These are phyloP conservation scores for Arnoldichthys spilopterus DNA, from an alignment of 2,797 vertebrate genomes.

Conservation along the genomic window DNA sequence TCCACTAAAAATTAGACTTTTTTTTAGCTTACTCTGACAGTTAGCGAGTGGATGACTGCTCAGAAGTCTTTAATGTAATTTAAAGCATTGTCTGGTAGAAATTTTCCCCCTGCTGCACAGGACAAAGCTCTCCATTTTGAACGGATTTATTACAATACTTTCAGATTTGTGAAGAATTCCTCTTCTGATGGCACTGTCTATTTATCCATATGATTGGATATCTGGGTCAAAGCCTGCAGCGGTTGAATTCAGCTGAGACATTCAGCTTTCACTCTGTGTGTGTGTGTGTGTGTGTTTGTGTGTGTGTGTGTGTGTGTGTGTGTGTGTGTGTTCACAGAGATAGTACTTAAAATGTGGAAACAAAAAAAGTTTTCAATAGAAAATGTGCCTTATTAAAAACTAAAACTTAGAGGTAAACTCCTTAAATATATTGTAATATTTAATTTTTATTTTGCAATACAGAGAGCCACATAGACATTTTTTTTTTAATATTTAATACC, in stretches of 20 bases:
- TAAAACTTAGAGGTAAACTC: no score
- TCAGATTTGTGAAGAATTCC: background rate
- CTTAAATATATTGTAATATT: no score
- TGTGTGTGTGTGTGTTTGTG: conserved; percentile 22
- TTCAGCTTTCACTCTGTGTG: background rate
- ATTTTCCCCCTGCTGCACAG: background rate
- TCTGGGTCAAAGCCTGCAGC: conserved; percentile 47
- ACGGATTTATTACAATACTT: background rate
- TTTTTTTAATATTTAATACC: no score
- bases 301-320: conserved; percentile 21
- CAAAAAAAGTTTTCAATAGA: background rate
- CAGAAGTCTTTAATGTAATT: background rate
- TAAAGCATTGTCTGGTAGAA: background rate
- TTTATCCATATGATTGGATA: conserved; percentile 30
- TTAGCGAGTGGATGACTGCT: background rate
- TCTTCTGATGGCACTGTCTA: background rate
- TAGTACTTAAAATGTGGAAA: background rate
- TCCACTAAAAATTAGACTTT: background rate
- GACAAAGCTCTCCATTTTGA: background rate
- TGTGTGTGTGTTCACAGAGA: conserved; percentile 13
- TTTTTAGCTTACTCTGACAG: background rate
- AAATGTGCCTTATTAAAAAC: background rate
- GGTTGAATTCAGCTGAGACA: conserved; percentile 15
- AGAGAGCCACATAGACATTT: no score
- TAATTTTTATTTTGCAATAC: no score